Evolutionary conservation across 2,888 invertebrate genomes (phyloP).

Genomic region (Tenthredo notha): DNA sequence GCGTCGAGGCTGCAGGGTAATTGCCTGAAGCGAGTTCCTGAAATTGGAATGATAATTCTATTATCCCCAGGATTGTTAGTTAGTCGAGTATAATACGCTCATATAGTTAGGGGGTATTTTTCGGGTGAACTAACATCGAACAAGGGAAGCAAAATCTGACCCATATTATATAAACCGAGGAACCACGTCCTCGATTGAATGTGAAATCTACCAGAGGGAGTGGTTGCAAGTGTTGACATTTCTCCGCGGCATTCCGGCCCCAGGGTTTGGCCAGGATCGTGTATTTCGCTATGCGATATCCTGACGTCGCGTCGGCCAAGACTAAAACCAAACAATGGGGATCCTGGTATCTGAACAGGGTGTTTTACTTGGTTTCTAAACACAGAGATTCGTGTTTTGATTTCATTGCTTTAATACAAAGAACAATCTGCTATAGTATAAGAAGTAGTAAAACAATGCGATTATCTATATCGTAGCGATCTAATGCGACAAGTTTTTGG

Average conservation of each 20-base stretch:
- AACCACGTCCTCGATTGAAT: neutral
- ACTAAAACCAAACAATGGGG: neutral
- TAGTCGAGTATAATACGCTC: constrained; percentile 8
- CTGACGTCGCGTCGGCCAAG: neutral
- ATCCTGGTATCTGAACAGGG: neutral
- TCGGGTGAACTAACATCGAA: constrained; percentile 29
- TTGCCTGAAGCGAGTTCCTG: constrained; percentile 18
- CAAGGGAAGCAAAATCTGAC: constrained; percentile 15
- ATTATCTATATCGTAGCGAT: neutral
- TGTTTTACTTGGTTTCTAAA: neutral
- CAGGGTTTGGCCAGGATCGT: neutral
- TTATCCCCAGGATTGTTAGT: constrained; percentile 33
- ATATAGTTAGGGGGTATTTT: neutral
- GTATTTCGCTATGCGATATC: constrained; percentile 5
- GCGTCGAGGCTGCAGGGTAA: constrained; percentile 3
- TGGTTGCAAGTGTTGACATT: constrained; percentile 21
- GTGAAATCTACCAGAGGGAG: constrained; percentile 31
- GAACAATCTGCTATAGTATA: neutral
- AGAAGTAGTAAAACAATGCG: neutral
- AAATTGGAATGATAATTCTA: constrained; percentile 45
- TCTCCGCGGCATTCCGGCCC: neutral
- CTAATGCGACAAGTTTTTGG: neutral
- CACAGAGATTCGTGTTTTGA: neutral
- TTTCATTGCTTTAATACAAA: neutral
- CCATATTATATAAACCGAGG: constrained; percentile 13